A percentile compares a stretch with the other conserved stretches of the same genome.
phyloP scores from a whole-genome alignment of 2,888 invertebrate genomes.

The Dryadula phaetusa region DNA sequence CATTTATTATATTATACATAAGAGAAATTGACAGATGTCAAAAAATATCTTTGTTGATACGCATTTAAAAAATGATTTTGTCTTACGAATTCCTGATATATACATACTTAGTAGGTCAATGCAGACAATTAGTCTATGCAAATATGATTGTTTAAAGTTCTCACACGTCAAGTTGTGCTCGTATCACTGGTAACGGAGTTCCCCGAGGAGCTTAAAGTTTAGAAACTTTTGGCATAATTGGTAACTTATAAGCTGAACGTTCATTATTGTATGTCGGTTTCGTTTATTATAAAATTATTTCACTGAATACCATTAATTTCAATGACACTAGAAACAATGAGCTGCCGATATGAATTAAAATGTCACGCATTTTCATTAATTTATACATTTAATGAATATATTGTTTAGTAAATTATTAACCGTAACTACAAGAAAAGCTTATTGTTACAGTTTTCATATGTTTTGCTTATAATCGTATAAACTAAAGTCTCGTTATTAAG shows the following conservation, averaged over 20 bases:
- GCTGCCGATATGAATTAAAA: background rate
- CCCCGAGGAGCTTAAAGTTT: conserved; percentile 7
- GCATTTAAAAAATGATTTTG: background rate
- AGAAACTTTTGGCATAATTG: conserved; percentile 33
- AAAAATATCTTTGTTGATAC: no score
- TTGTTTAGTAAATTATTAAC: conserved; percentile 6
- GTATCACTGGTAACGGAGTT: conserved; percentile 15
- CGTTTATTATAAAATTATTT: conserved; percentile 1
- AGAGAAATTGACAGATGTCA: no score
- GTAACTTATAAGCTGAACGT: conserved; percentile 18
- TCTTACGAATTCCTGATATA: conserved; percentile 3
- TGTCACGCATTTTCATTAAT: background rate
- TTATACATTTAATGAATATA: conserved; percentile 9
- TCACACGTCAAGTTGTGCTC: conserved; percentile 29
- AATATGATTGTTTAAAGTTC: conserved; percentile 27
- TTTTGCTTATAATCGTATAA: no score
- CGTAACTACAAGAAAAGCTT: background rate
- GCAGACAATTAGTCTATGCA: conserved; percentile 6
- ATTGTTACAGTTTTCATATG: background rate
- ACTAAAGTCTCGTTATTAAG: no score
- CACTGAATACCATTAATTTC: background rate
- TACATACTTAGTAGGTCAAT: conserved; percentile 6
- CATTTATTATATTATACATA: no score
- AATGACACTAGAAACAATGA: conserved; percentile 1
- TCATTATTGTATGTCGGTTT: conserved; percentile 1